Percentiles rank a stretch among this genome's conserved stretches.
Evolutionary conservation across 2,888 invertebrate genomes (phyloP).

Genomic region (Meganola albula): DNA sequence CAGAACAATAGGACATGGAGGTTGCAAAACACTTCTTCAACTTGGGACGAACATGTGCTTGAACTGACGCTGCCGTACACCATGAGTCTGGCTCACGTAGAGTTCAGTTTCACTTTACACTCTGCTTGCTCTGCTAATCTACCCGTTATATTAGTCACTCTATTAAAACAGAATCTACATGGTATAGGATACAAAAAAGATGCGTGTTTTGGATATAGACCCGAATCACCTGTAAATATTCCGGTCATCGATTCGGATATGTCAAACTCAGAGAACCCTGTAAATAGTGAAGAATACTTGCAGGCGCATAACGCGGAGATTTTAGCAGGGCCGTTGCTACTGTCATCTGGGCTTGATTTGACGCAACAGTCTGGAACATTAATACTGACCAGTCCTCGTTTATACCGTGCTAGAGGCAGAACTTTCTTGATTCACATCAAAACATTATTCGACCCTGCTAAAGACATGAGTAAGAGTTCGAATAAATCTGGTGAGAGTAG

Average conservation of each 20-base stretch:
- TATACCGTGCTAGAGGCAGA: conserved; percentile 86
- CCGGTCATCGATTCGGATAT: conserved; percentile 55
- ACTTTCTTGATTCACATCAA: conserved; percentile 90
- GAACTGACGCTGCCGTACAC: conserved; percentile 91
- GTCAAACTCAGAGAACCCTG: conserved; percentile 82
- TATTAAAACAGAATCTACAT: conserved; percentile 78
- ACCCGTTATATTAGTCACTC: conserved; percentile 87
- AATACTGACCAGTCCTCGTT: conserved; percentile 90
- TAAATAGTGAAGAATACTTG: conserved; percentile 87
- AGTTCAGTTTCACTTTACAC: conserved; percentile 90
- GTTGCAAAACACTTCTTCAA: conserved; percentile 90
- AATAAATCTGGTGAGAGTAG: conserved; percentile 50
- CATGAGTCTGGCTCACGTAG: conserved; percentile 90
- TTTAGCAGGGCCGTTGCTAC: conserved; percentile 90
- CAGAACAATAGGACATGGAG: conserved; percentile 94
- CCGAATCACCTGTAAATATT: conserved; percentile 60
- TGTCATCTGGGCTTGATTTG: conserved; percentile 89
- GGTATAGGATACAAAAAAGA: conserved; percentile 76
- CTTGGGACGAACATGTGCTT: conserved; percentile 95
- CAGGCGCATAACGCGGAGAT: conserved; percentile 93
- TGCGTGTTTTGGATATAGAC: conserved; percentile 60
- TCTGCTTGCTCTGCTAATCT: conserved; percentile 84
- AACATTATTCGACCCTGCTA: conserved; percentile 81
- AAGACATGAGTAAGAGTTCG: conserved; percentile 71
- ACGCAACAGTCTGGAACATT: conserved; percentile 91